These are phyloP conservation scores for Neuroterus valhalla DNA, from an alignment of 1,140 invertebrate species.

Conservation along the genomic window DNA sequence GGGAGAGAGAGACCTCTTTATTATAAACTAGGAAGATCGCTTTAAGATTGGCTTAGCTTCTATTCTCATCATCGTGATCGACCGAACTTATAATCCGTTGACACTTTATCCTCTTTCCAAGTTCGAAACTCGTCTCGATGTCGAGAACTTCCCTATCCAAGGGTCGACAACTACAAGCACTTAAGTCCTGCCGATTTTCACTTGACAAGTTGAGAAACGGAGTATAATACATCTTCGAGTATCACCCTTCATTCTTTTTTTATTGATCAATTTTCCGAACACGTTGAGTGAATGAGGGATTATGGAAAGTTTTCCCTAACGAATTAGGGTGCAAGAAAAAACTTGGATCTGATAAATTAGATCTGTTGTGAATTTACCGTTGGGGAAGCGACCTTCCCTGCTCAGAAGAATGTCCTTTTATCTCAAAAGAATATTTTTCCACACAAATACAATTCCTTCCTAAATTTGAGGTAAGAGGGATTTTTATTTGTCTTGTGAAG, in stretches of 20 bases:
- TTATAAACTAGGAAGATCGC: not conserved
- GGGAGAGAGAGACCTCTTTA: too few relatives aligned
- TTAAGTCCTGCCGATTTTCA: slow-evolving; percentile 6
- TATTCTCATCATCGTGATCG: slow-evolving; percentile 6
- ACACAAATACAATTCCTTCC: too few relatives aligned
- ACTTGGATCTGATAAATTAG: too few relatives aligned
- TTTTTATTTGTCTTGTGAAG: too few relatives aligned
- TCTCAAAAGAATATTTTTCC: too few relatives aligned
- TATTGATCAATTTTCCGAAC: not conserved
- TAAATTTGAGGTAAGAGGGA: too few relatives aligned
- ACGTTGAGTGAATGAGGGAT: not conserved
- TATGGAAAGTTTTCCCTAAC: too few relatives aligned
- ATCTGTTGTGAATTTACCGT: too few relatives aligned
- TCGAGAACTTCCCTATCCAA: slow-evolving; percentile 31
- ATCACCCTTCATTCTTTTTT: not conserved
- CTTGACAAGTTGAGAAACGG: not conserved
- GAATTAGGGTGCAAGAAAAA: too few relatives aligned
- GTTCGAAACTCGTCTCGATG: slow-evolving; percentile 31
- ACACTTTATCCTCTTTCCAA: slow-evolving; percentile 50
- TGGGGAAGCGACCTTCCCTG: too few relatives aligned
- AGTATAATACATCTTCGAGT: not conserved
- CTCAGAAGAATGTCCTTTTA: too few relatives aligned
- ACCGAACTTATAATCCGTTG: slow-evolving; percentile 41
- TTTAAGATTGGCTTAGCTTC: not conserved
- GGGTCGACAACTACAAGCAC: slow-evolving; percentile 23